Evolutionary conservation across 2,888 invertebrate species (phyloP), one percentile per base, ranked within the genome.

Genomic region (Drosophila atripex): DNA sequence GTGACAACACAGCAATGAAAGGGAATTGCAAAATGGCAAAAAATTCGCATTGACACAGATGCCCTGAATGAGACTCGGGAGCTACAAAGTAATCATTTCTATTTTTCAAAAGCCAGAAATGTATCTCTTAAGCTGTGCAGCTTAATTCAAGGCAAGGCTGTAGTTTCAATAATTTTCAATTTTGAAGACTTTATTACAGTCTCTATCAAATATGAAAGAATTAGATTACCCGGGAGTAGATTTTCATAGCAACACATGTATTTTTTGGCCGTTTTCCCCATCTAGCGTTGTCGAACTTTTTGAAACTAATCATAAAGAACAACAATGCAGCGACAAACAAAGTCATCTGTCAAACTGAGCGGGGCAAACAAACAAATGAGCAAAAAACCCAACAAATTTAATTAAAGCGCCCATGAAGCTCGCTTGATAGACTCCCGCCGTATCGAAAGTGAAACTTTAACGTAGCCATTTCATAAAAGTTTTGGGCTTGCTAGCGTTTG

Each of bases 1-100:
- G 88, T 88, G 85, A 80, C 58, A 55, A 61, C 43, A 60, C 50
- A 60, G 43, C 63, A 63, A 53, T 46, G 21, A 71, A 46, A 43
- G 18, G 23, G 16, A 55, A 63, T 55, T 7, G 23, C 41, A 49
- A 63, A 51, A 14, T n/a, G 28, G 25, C 30, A 23, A 45, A 43
- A 61, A 72, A 49, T 47, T 32, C 16, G 23, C 43, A 11, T 38
- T 32, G 30, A 4, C 21, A 54, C n/a, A n/a, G 25, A 39, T 46
- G n/a, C 47, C 14, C 38, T 12, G 25, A 46, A 38, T 59, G 32
- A 59, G 35, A 14, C 35, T 32, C 3, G 32, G 12, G 12, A 4
- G 12, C 11, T 12, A 32, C 12, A 28, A 28, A 28, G 28, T 28
- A 28, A 28, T 28, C 8, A 28, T 28, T 28, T 28, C 9, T 9